Conservation (phyloP, 64 coral and sea anemone species). For the Montipora cactus region DNA sequence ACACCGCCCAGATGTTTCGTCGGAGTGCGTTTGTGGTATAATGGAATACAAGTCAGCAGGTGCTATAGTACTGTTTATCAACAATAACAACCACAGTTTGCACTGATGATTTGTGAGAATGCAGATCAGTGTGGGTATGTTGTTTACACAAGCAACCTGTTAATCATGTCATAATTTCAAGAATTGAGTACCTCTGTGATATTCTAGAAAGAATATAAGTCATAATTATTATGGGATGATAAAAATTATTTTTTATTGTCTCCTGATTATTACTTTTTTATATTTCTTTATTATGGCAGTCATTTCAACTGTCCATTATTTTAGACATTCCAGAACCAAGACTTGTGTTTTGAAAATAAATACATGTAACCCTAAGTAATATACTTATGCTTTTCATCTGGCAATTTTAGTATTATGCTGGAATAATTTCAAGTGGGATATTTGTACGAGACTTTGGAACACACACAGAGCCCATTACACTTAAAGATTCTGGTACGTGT, state of each 20-base stretch:
- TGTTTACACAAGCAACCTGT: background rate
- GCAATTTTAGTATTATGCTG: conserved; percentile 36
- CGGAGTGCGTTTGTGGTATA: background rate
- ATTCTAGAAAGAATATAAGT: no score
- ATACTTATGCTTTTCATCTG: background rate
- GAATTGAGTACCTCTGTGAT: no score
- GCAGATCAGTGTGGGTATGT: background rate
- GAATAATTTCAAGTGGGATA: conserved; percentile 26
- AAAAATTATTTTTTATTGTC: no score
- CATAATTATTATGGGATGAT: no score
- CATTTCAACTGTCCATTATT: no score
- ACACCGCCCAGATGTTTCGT: background rate
- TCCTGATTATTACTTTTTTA: no score
- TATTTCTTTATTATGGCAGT: no score
- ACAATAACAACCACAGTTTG: background rate
- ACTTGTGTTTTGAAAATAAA: no score
- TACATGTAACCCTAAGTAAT: no score
- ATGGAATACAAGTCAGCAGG: background rate
- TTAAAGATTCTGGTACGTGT: conserved; percentile 28
- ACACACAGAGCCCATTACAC: conserved; percentile 3
- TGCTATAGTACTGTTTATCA: background rate
- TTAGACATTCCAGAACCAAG: no score
- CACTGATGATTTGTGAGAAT: conserved; percentile 29
- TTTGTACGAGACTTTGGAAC: conserved; percentile 35
- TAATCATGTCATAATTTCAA: no score